Evolutionary conservation across 2,888 invertebrate genomes (phyloP), one percentile per base, ranked within the genome.

Genomic region (Strigamia transsilvanica): DNA sequence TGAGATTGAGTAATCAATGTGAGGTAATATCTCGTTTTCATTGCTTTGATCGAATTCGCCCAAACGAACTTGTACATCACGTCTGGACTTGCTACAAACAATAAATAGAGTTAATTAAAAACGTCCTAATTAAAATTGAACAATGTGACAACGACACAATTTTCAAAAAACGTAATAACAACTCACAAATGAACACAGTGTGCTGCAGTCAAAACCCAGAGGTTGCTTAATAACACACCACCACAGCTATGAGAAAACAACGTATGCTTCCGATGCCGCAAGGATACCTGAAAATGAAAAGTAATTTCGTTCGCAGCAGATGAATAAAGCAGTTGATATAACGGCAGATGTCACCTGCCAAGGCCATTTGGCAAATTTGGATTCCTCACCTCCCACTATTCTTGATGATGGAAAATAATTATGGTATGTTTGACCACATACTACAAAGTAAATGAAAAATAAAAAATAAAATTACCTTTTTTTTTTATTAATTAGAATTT

Each of bases 101-200:
- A 21, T 34, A 34, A 77, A 34, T 77, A 21, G 2, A 78, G n/a
- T 78, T 34, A 23, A n/a, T 12, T 21, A 6, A 18, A 73, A 7
- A 15, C 73, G 32, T 41, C 15, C 9, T 23, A 41, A 23, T n/a
- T 38, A 27, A 27, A 27, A 27, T 27, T n/a, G n/a, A n/a, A n/a
- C n/a, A n/a, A 13, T 80, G n/a, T n/a, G n/a, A n/a, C n/a, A n/a
- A n/a, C n/a, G n/a, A n/a, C n/a, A n/a, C n/a, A n/a, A n/a, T n/a
- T n/a, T n/a, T n/a, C n/a, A n/a, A n/a, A n/a, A n/a, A n/a, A n/a
- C 10, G 18, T 42, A 41, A 41, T 23, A 42, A 41, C 15, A 41
- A 83, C 82, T 83, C 80, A 84, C 84, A 80, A 80, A 21, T 82
- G 79, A 38, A 84, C 84, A 51, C 84, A 84, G 78, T 84, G 84